Percentiles rank a stretch among this genome's conserved stretches.
These are phyloP conservation scores for Syrrhaptes paradoxus DNA, from an alignment of 2,113 vertebrate species.

Conservation along the genomic window DNA sequence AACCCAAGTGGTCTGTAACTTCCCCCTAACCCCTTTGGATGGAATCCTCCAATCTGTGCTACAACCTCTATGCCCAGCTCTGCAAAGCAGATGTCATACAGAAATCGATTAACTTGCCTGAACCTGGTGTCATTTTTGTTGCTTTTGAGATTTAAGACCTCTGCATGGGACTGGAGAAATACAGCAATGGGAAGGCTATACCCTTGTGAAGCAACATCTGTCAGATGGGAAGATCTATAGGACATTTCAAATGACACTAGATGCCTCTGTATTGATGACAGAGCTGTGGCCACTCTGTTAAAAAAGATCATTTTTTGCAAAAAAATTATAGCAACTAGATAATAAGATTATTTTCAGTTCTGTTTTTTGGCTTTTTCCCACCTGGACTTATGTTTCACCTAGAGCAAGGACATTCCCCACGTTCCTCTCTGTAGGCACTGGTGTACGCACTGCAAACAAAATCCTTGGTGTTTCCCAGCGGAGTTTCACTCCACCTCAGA, in stretches of 20 bases:
- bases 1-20: background rate
- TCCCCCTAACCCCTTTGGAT: background rate
- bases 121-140: background rate
- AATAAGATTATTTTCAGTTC: background rate
- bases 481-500: background rate
- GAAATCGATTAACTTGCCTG: background rate
- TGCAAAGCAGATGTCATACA: background rate
- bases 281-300: background rate
- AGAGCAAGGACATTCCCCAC: background rate
- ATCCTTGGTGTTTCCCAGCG: background rate
- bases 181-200: background rate
- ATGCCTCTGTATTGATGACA: background rate
- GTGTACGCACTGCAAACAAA: background rate
- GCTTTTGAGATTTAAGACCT: background rate
- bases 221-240: background rate
- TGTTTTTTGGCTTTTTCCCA: background rate
- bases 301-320: background rate
- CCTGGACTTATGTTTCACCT: background rate
- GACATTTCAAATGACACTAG: background rate
- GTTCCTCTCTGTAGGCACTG: background rate
- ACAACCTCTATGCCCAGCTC: background rate
- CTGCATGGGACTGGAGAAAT: background rate
- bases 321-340: background rate
- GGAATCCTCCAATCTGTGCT: background rate
- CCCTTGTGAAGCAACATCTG: background rate